phyloP scores from a whole-genome alignment of 2,113 vertebrate species.

The Osmerus eperlanus region DNA sequence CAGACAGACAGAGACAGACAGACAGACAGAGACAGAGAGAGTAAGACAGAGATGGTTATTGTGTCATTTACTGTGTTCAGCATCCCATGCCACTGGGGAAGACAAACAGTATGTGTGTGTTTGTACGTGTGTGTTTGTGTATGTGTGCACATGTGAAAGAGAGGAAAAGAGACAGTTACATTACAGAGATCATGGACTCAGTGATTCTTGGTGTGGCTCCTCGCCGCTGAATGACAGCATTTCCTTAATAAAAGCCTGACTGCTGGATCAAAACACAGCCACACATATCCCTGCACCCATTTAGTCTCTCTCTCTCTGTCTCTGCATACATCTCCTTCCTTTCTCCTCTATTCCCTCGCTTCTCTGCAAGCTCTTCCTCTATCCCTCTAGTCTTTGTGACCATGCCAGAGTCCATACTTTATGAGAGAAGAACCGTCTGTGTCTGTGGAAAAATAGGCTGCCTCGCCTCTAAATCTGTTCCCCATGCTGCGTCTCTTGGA shows the following conservation, averaged over 20 bases:
- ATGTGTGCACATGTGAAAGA: slow-evolving; percentile 18
- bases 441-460: slow-evolving; percentile 4
- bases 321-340: neutral
- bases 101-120: slow-evolving; percentile 5
- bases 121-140: slow-evolving; percentile 19
- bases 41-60: too few species aligned
- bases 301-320: too few species aligned
- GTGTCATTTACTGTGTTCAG: neutral
- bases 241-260: neutral
- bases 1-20: too few species aligned
- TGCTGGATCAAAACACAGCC: neutral
- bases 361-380: neutral
- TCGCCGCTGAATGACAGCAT: neutral
- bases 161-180: neutral
- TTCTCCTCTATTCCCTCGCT: neutral
- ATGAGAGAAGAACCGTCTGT: slow-evolving; percentile 7
- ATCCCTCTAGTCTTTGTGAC: neutral
- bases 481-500: neutral
- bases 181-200: neutral
- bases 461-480: neutral
- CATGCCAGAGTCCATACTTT: neutral
- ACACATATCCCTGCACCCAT: neutral
- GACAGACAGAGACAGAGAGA: too few species aligned
- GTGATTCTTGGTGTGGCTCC: neutral
- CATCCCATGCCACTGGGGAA: neutral